Conservation (phyloP, 2,113 vertebrate species). For the Labeo catla region DNA sequence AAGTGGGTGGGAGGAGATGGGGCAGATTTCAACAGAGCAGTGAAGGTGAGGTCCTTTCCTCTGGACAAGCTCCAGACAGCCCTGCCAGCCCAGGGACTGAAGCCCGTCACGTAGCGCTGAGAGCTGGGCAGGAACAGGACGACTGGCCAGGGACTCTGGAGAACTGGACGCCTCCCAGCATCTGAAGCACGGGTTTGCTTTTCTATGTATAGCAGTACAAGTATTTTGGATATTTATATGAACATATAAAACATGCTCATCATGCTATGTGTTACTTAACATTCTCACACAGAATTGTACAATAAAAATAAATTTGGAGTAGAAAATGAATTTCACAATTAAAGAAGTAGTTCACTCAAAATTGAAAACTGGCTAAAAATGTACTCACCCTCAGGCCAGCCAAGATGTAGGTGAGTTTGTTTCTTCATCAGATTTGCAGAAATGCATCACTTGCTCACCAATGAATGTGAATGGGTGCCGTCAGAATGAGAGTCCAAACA, state of each 20-base stretch:
- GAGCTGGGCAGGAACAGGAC: background rate
- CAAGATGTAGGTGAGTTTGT: no score
- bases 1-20: background rate
- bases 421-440: no score
- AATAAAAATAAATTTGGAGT: no score
- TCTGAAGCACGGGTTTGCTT: background rate
- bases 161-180: background rate
- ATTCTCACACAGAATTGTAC: background rate
- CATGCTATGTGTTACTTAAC: no score
- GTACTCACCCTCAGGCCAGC: no score
- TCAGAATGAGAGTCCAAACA: background rate
- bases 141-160: background rate
- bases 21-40: constrained; percentile 10
- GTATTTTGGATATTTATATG: background rate
- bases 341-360: no score
- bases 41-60: constrained; percentile 16
- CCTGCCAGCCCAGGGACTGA: background rate
- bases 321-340: no score
- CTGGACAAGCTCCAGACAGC: background rate
- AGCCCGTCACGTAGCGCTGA: background rate
- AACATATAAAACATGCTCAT: background rate
- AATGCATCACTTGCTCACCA: no score
- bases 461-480: no score
- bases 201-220: background rate
- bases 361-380: no score